phyloP scores from a whole-genome alignment of 2,797 vertebrate species.

The Oreochromis mossambicus region DNA sequence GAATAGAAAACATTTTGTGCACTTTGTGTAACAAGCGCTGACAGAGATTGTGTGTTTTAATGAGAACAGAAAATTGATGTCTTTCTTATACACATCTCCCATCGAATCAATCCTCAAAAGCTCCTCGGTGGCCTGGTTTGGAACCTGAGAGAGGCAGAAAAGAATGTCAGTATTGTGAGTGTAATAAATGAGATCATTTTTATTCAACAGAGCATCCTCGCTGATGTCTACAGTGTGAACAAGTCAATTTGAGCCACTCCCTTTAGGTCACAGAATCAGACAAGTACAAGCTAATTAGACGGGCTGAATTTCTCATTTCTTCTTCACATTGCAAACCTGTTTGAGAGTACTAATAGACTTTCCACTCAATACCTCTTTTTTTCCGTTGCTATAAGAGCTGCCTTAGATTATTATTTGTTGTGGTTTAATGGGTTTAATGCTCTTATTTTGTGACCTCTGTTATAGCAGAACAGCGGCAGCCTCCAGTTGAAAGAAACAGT shows the following conservation, averaged over 20 bases:
- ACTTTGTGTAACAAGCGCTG: conserved; percentile 3
- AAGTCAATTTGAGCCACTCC: conserved; percentile 46
- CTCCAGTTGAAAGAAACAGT: background rate
- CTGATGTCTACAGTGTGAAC: conserved; percentile 31
- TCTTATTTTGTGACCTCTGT: background rate
- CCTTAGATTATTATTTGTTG: background rate
- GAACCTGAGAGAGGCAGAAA: background rate
- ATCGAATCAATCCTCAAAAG: conserved; percentile 39
- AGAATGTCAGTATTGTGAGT: conserved; percentile 15
- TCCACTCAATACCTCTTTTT: background rate
- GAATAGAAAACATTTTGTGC: background rate
- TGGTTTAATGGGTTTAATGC: background rate
- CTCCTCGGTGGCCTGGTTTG: conserved; percentile 8
- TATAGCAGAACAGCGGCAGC: background rate
- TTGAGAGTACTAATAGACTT: background rate
- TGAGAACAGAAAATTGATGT: conserved; percentile 27
- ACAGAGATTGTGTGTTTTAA: conserved; percentile 26
- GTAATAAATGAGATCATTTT: conserved; percentile 53
- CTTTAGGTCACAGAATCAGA: conserved; percentile 42
- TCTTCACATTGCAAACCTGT: background rate
- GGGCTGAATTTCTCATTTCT: conserved; percentile 14
- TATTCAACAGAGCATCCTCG: conserved; percentile 13
- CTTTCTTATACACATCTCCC: conserved; percentile 8
- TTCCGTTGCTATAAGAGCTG: background rate
- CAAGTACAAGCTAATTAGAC: conserved; percentile 38